phyloP scores from a whole-genome alignment of 2,888 invertebrate species.

The Griposia aprilina region DNA sequence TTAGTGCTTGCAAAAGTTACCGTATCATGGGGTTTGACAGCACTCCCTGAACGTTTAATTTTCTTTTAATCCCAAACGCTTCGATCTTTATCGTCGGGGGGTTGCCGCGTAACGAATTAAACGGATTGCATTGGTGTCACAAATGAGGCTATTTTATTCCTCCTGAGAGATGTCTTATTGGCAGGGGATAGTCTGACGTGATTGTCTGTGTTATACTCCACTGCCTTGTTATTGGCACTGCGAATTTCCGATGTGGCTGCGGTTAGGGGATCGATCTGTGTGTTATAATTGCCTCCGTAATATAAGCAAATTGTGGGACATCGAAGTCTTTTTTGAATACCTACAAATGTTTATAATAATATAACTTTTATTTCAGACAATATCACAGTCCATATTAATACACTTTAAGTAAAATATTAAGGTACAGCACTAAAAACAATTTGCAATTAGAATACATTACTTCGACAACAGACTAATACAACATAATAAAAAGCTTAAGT shows the following conservation, averaged over 20 bases:
- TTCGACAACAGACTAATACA: too few relatives aligned
- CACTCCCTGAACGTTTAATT: constrained; percentile 87
- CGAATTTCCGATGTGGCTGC: constrained; percentile 53
- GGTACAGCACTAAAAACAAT: too few relatives aligned
- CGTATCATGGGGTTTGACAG: constrained; percentile 84
- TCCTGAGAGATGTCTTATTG: constrained; percentile 80
- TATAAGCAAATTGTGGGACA: background rate
- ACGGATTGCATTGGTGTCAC: constrained; percentile 89
- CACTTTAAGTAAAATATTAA: too few relatives aligned
- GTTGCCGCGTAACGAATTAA: constrained; percentile 88
- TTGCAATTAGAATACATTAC: too few relatives aligned
- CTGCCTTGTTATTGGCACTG: constrained; percentile 74
- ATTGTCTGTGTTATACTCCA: constrained; percentile 79
- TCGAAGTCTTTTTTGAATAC: too few relatives aligned
- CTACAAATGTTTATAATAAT: too few relatives aligned
- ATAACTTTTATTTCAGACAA: too few relatives aligned
- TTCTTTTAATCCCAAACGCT: constrained; percentile 90
- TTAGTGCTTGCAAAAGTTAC: constrained; percentile 61
- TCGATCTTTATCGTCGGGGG: constrained; percentile 87
- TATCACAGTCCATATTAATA: too few relatives aligned
- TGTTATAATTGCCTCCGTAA: constrained; percentile 46
- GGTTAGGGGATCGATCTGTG: constrained; percentile 53
- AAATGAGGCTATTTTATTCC: constrained; percentile 89
- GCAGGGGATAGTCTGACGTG: constrained; percentile 76
- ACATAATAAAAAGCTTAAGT: too few relatives aligned